Base-by-base conservation (phyloP, 2,113 vertebrate species). In the Perca schrenkii region DNA sequence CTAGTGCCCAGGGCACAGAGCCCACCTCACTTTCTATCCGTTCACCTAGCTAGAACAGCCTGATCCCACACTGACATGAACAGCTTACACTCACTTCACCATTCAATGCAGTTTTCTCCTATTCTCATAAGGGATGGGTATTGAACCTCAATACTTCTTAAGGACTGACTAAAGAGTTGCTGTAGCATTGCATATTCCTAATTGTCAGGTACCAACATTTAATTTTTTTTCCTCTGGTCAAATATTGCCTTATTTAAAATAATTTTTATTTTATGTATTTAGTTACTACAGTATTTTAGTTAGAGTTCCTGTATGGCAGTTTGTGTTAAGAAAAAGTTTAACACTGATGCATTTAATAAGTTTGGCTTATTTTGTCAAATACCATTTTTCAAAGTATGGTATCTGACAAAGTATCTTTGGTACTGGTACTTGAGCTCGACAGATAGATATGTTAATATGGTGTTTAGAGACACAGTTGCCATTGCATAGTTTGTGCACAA, bases 1-100 rank as follows among this genome's bases (percentile, higher is more conserved):
- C 36, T 14, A 49, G 8, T 73, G 74, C 80, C 77, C 61, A 76
- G 88, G 90, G 83, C 90, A 87, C 43, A 60, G 14, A 81, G 83
- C 84, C 85, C 80, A 74, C 66, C 72, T 79, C 61, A 22, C 85
- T 80, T 86, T 77, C 82, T 80, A 83, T 78, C 79, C 74, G 71
- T 66, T 83, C 80, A 79, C 77, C 76, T 69, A 63, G 34, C 67
- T 43, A 85, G 49, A 82, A 84, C 72, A 80, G 68, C 22, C 66
- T 67, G 80, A 82, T 80, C 82, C 43, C n/a, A 34, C 28, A 25
- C 14, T 77, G 83, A 85, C 73, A 77, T 53, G 46, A 52, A 60
- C 56, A 64, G 31, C 61, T 90, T 16, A 64, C 58, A 69, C 50
- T 75, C 22, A 68, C 57, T 54, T 61, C 3, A 43, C 2, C 22